Conservation (phyloP, 1,140 invertebrate genomes). For the Apis cerana region DNA sequence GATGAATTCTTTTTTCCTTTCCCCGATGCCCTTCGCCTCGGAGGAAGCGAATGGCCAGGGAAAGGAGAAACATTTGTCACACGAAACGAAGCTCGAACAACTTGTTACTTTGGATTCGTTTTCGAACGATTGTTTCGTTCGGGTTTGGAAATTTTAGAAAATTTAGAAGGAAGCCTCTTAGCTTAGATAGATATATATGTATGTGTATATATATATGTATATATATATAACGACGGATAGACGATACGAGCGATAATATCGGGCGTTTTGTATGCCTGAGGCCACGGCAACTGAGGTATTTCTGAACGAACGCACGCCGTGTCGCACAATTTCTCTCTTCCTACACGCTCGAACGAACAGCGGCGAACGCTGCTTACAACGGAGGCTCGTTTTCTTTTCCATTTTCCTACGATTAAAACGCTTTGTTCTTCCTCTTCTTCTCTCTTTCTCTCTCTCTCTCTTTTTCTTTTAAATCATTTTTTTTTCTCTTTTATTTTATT, state of each 20-base stretch:
- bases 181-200: too few relatives aligned
- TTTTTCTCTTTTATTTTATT: slow-evolving; percentile 15
- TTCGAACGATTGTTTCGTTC: neutral
- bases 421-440: slow-evolving; percentile 37
- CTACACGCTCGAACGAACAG: slow-evolving; percentile 53
- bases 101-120: too few relatives aligned
- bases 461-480: slow-evolving; percentile 28
- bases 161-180: neutral
- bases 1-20: neutral
- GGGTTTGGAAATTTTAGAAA: neutral
- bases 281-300: slow-evolving; percentile 78
- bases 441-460: slow-evolving; percentile 24
- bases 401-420: slow-evolving; percentile 52
- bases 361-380: slow-evolving; percentile 52
- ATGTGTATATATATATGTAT: too few relatives aligned
- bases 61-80: too few relatives aligned
- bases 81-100: too few relatives aligned
- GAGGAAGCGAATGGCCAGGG: too few relatives aligned
- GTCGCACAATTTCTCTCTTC: slow-evolving; percentile 39
- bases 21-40: neutral
- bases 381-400: slow-evolving; percentile 52
- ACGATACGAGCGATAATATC: neutral
- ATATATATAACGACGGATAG: neutral
- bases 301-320: slow-evolving; percentile 71
- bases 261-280: slow-evolving; percentile 63